Base-by-base conservation (phyloP, 2,888 invertebrate species). In the Ferdinandea cuprea region DNA sequence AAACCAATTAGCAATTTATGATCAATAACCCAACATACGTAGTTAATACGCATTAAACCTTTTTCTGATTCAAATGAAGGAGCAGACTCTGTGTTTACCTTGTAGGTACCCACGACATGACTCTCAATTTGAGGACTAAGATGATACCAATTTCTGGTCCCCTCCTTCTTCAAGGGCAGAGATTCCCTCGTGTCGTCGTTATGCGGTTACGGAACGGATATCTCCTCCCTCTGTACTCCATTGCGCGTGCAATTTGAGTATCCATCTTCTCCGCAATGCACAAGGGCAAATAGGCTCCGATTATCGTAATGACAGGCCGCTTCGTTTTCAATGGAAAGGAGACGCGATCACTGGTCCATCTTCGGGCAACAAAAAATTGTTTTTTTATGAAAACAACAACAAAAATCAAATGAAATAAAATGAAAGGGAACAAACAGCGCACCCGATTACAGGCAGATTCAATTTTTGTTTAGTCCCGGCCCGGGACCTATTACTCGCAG, bases 271-370 rank as follows among this genome's bases (percentile, higher is more conserved):
- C 54, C 42, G 4, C 40, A 52, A 50, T 59, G 77, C 85, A 86
- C 86, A 88, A 88, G 88, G 88, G 88, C 87, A 89, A 88, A 88
- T 89, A 89, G 87, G 88, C 86, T 87, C 87, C 89, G 87, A 88
- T 88, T 88, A 88, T 85, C 86, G 86, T 88, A 88, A 88, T 88
- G 87, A 88, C 89, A 89, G 88, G 88, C 87, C 89, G 88, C 86
- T 74, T 50, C 72, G 48, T 59, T 61, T 54, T 65, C 69, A 69
- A 48, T 42, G 74, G 73, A 61, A 44, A 46, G 66, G 9, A 66
- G 52, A 35, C 13, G 68, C 78, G 52, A 52, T 52, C 71, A 81
- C 42, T 35, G 69, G 69, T 76, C 56, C 68, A 74, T 80, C 63
- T 74, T 46, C 50, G 61, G 61, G 32, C 50, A 54, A 63, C 17